phyloP scores from a whole-genome alignment of 2,113 vertebrate genomes.

The Ceratotherium simum region DNA sequence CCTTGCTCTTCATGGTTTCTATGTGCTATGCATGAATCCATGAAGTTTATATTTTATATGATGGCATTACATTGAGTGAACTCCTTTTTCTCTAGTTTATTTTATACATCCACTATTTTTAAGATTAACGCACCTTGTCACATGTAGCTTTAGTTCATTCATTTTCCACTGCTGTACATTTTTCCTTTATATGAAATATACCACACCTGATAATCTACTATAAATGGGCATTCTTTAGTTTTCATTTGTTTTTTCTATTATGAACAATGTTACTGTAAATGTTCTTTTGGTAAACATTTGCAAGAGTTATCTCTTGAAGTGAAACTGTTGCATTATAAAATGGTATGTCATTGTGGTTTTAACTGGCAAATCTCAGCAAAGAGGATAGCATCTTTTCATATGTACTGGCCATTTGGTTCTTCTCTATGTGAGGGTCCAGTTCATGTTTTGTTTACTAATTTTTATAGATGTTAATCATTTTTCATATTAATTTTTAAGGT shows the following conservation, averaged over 20 bases:
- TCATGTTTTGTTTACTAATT: neutral
- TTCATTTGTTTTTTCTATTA: conserved; percentile 5
- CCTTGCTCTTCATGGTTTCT: neutral
- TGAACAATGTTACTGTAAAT: neutral
- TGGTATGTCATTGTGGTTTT: neutral
- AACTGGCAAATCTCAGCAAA: neutral
- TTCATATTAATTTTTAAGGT: neutral
- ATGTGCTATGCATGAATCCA: neutral
- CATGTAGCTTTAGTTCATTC: neutral
- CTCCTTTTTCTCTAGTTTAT: neutral
- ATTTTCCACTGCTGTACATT: neutral
- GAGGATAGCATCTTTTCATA: neutral
- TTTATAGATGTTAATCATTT: neutral
- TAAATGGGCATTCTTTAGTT: neutral
- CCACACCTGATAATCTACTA: neutral
- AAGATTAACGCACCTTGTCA: conserved; percentile 9
- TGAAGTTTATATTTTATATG: neutral
- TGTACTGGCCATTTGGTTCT: neutral
- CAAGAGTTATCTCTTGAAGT: neutral
- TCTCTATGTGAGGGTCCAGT: neutral
- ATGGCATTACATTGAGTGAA: neutral
- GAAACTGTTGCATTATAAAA: neutral
- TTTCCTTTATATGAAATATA: neutral
- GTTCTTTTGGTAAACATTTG: neutral
- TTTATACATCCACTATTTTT: neutral